Evolutionary conservation across 2,888 invertebrate genomes (phyloP).

Genomic region (Heliconius charithonia): DNA sequence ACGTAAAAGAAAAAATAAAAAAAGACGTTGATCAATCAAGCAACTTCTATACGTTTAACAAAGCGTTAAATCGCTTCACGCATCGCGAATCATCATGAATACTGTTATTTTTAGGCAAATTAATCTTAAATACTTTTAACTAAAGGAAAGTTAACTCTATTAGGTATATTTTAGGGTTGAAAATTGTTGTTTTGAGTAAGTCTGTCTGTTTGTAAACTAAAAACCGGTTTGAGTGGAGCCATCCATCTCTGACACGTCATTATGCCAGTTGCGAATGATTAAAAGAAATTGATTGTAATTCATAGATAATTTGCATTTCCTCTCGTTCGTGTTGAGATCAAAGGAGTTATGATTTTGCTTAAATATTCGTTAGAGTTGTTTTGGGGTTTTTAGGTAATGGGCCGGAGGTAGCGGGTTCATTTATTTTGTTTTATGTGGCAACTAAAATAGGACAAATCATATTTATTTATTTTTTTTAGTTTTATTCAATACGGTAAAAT

Average conservation of each 20-base stretch:
- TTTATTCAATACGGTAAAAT: too few relatives aligned
- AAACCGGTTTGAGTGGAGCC: conserved; percentile 63
- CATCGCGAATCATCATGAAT: conserved; percentile 46
- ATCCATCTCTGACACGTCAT: conserved; percentile 61
- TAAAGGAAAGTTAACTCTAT: conserved; percentile 24
- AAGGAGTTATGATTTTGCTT: conserved; percentile 9
- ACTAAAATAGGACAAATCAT: too few relatives aligned
- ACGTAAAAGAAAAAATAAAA: background rate
- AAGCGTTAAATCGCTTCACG: conserved; percentile 51
- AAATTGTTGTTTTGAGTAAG: background rate
- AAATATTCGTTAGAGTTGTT: background rate
- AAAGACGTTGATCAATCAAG: conserved; percentile 38
- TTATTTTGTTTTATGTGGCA: background rate
- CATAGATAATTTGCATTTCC: conserved; percentile 23
- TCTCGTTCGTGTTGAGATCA: conserved; percentile 13
- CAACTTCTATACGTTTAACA: conserved; percentile 41
- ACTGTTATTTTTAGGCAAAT: conserved; percentile 49
- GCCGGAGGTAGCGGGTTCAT: conserved; percentile 10
- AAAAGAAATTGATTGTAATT: conserved; percentile 45
- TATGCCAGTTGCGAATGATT: conserved; percentile 45
- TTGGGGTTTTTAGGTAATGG: background rate
- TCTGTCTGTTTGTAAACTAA: conserved; percentile 42
- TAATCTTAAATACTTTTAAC: conserved; percentile 29
- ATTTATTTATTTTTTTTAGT: too few relatives aligned
- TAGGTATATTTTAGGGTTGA: background rate